A percentile compares a stretch with the other conserved stretches of the same genome.
phyloP scores from a whole-genome alignment of 2,113 vertebrate genomes.

The Ageneiosus marmoratus region DNA sequence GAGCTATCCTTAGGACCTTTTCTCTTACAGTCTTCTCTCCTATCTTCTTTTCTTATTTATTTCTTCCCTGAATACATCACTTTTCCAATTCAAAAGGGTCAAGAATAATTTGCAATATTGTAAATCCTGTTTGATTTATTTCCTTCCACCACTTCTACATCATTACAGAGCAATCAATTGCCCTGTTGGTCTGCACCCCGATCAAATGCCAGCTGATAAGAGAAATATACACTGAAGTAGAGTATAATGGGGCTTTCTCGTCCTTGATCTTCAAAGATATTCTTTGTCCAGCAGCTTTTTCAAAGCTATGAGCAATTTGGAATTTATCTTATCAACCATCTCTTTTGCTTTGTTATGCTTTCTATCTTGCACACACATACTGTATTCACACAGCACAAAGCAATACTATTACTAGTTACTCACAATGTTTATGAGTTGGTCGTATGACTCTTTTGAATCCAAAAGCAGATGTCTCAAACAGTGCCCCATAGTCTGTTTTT shows the following conservation, averaged over 20 bases:
- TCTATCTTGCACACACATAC: slow-evolving; percentile 3
- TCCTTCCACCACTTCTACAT: slow-evolving; percentile 45
- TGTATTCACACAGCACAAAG: slow-evolving; percentile 46
- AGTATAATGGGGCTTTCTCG: slow-evolving; percentile 58
- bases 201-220: slow-evolving; percentile 60
- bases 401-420: slow-evolving; percentile 48
- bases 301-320: slow-evolving; percentile 51
- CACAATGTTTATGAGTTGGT: slow-evolving; percentile 35
- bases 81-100: slow-evolving; percentile 18
- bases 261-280: slow-evolving; percentile 62
- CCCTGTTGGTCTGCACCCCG: slow-evolving; percentile 51
- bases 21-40: neutral
- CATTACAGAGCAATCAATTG: slow-evolving; percentile 57
- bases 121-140: slow-evolving; percentile 59
- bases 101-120: slow-evolving; percentile 50
- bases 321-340: slow-evolving; percentile 60
- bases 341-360: neutral
- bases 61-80: neutral
- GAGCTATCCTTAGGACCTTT: neutral
- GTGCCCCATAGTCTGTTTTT: slow-evolving; percentile 3
- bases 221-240: slow-evolving; percentile 55
- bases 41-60: neutral
- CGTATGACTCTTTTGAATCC: slow-evolving; percentile 39
- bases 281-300: slow-evolving; percentile 62
- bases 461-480: slow-evolving; percentile 19